Conservation (phyloP, 2,797 vertebrate species). For the Onychomys torridus region DNA sequence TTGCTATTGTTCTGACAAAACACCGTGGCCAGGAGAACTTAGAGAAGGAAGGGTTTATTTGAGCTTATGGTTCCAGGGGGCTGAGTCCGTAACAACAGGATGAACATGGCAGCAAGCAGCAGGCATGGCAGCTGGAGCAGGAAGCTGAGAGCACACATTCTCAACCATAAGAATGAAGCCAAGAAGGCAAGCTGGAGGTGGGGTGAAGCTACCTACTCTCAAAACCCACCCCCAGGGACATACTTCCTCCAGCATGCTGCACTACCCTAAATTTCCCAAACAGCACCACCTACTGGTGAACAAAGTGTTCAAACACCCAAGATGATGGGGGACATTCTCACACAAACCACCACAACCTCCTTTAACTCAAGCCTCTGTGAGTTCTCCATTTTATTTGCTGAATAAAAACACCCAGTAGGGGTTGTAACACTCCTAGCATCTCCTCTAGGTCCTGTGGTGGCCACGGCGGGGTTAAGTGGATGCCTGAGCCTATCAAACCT, state of each 20-base stretch:
- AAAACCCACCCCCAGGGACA: neutral
- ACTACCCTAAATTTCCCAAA: neutral
- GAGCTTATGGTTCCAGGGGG: too few species aligned
- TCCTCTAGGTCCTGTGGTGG: neutral
- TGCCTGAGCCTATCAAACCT: neutral
- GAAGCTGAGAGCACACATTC: neutral
- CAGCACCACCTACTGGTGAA: neutral
- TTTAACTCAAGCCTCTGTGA: neutral
- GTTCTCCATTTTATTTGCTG: neutral
- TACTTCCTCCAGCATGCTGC: neutral
- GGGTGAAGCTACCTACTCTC: neutral
- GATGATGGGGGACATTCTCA: neutral
- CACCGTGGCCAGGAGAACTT: neutral
- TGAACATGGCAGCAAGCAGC: neutral
- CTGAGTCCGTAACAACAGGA: too few species aligned
- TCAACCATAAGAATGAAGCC: neutral
- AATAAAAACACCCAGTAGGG: neutral
- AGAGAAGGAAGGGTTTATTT: neutral
- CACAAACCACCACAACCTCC: neutral
- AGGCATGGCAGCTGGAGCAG: neutral
- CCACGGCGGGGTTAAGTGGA: neutral
- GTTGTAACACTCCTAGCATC: neutral
- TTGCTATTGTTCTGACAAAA: neutral
- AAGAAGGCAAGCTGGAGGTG: neutral
- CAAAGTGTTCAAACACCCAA: neutral